These are phyloP conservation scores for Lottia scabra DNA, from an alignment of 2,888 invertebrate species.

Conservation along the genomic window DNA sequence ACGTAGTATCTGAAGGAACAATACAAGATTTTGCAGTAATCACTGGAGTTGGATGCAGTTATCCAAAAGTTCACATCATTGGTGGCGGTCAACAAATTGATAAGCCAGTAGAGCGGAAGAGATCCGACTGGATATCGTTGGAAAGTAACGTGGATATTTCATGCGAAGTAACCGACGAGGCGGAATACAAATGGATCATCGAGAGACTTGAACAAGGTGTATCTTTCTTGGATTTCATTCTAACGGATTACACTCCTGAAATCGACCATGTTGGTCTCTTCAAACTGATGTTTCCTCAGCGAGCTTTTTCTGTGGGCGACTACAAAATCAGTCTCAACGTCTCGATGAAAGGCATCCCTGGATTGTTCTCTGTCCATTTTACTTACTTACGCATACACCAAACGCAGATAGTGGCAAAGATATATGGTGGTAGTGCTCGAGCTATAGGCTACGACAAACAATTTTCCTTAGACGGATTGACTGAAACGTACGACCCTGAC, in stretches of 20 bases:
- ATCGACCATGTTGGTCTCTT: constrained; percentile 31
- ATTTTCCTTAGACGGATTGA: constrained; percentile 36
- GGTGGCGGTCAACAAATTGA: constrained; percentile 45
- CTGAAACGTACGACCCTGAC: constrained; percentile 45
- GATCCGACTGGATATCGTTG: constrained; percentile 42
- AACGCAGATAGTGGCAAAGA: constrained; percentile 35
- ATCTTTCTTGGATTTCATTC: constrained; percentile 39
- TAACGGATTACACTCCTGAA: constrained; percentile 28
- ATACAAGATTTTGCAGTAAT: constrained; percentile 37
- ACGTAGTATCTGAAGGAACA: constrained; percentile 37
- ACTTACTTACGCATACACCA: constrained; percentile 39
- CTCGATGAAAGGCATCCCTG: constrained; percentile 47
- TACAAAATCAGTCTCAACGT: constrained; percentile 45
- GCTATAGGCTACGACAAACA: constrained; percentile 38
- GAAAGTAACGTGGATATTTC: constrained; percentile 46
- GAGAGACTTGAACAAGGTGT: constrained; percentile 33
- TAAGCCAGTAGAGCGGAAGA: constrained; percentile 33
- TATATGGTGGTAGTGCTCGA: constrained; percentile 40
- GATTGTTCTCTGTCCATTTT: constrained; percentile 41
- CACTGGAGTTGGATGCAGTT: constrained; percentile 44
- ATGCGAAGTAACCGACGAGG: constrained; percentile 38
- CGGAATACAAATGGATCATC: constrained; percentile 41
- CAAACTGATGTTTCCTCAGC: constrained; percentile 42
- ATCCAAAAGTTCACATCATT: constrained; percentile 43
- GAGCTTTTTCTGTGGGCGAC: constrained; percentile 36